Conservation (phyloP, 2,113 vertebrate species). For the Ceuthmochares aereus region DNA sequence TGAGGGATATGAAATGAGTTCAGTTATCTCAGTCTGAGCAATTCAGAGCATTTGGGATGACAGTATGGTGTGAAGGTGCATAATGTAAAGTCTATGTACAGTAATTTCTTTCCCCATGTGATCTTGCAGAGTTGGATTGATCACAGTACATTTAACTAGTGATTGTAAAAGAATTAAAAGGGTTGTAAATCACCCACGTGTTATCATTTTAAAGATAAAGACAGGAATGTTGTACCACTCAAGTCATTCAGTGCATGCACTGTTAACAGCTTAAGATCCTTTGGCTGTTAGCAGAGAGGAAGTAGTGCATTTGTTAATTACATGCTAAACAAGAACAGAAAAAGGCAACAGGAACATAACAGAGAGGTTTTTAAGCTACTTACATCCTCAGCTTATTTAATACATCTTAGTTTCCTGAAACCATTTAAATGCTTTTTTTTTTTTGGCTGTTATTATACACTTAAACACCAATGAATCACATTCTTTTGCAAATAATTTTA, state of each 20-base stretch:
- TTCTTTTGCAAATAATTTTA: not conserved
- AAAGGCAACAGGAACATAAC: conserved; percentile 43
- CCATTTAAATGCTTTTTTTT: conserved; percentile 14
- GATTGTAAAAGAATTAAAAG: conserved; percentile 64
- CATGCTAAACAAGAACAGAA: conserved; percentile 63
- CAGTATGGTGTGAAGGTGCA: conserved; percentile 16
- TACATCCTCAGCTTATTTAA: conserved; percentile 40
- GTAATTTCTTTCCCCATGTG: conserved; percentile 36
- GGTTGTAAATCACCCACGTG: conserved; percentile 63
- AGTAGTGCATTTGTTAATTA: conserved; percentile 77
- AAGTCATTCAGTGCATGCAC: conserved; percentile 27
- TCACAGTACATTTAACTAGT: conserved; percentile 49
- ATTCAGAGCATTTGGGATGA: conserved; percentile 26
- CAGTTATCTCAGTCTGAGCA: not conserved
- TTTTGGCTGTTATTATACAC: not conserved
- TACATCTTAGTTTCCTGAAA: conserved; percentile 65
- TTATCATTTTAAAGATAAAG: conserved; percentile 73
- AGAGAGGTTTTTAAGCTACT: conserved; percentile 16
- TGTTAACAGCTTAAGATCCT: conserved; percentile 57
- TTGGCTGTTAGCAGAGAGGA: conserved; percentile 69
- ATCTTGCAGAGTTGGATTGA: conserved; percentile 29
- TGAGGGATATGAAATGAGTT: not conserved
- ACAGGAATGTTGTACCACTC: conserved; percentile 59
- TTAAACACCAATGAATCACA: not conserved
- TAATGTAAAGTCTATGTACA: conserved; percentile 14